Base-by-base conservation (phyloP, 2,888 invertebrate genomes). In the Agrenia bidenticulata region DNA sequence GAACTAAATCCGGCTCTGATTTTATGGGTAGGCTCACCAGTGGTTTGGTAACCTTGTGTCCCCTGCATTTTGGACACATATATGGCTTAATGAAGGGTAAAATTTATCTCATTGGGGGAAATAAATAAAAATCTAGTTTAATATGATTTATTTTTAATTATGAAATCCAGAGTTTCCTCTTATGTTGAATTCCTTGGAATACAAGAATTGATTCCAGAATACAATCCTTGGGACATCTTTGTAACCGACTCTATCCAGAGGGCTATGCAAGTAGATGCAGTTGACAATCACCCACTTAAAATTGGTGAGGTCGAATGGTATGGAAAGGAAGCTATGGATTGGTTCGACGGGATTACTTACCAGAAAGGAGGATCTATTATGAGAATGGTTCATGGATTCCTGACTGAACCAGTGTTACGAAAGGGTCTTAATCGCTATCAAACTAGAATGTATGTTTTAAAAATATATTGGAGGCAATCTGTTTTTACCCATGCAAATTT, bases 261-360 rank as follows among this genome's bases (percentile, higher is more conserved):
- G 11, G 67, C 63, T 13, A 51, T 67, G 7, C 26, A 53, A 7
- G 41, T 56, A 5, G 67, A 67, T 56, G 45, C 60, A 11, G 57
- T 55, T 24, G 59, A 49, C 2, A 60, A 49, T 5, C 63, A 63
- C 23, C 63, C 67, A 11, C 42, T 67, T 1, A 67, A 67, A 61
- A 67, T 67, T 24, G 63, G 58, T 39, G 67, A 67, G n/a, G 63
- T 63, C 9, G 23, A 26, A 11, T 67, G 67, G 67, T 21, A 5
- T n/a, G 37, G 45, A 41, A 59, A 60, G 50, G 39, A 45, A 4
- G 63, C 63, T 49, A 67, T 67, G 67, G 59, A 59, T 7, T 67
- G 67, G 67, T 67, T 67, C 50, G 67, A 67, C 51, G 56, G 54
- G 11, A 63, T 67, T 37, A 61, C 63, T 0, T 67, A 67, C 37